phyloP scores from a whole-genome alignment of 2,113 vertebrate species.

The Odobenus rosmarus region DNA sequence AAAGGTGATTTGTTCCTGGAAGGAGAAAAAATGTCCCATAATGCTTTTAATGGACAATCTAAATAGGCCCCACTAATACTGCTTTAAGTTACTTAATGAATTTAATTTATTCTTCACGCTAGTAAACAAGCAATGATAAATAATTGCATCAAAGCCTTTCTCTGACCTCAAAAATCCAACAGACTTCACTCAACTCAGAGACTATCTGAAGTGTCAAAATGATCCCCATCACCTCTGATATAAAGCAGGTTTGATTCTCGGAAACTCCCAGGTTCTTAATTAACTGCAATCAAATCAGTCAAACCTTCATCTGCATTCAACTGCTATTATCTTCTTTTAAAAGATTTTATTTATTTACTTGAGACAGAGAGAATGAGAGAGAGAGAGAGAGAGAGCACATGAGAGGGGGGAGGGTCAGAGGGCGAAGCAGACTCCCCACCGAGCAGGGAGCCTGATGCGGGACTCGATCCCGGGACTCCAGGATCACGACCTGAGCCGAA shows the following conservation, averaged over 20 bases:
- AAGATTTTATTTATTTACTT: too few relatives aligned
- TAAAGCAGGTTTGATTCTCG: slow-evolving; percentile 72
- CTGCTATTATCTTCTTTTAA: slow-evolving; percentile 54
- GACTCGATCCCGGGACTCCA: too few relatives aligned
- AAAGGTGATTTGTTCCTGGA: slow-evolving; percentile 34
- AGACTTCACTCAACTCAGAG: slow-evolving; percentile 73
- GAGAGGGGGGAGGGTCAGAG: too few relatives aligned
- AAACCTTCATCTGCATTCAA: slow-evolving; percentile 79
- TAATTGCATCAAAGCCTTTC: slow-evolving; percentile 71
- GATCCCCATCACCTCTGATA: slow-evolving; percentile 73
- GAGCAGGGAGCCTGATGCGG: too few relatives aligned
- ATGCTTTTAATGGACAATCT: slow-evolving; percentile 2
- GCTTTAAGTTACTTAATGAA: slow-evolving; percentile 42
- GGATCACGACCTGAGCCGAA: too few relatives aligned
- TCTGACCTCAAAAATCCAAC: slow-evolving; percentile 59
- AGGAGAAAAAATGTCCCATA: neutral
- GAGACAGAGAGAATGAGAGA: too few relatives aligned
- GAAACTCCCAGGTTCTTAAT: slow-evolving; percentile 69
- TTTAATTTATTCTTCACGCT: slow-evolving; percentile 37
- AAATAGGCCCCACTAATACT: neutral
- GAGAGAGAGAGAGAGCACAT: too few relatives aligned
- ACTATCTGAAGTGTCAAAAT: slow-evolving; percentile 80
- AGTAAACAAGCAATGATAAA: slow-evolving; percentile 68
- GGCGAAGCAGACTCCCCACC: too few relatives aligned
- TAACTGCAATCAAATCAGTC: slow-evolving; percentile 83